Percentiles rank a stretch among this genome's conserved stretches.
phyloP scores from a whole-genome alignment of 2,888 invertebrate genomes.

The Microctonus brassicae region DNA sequence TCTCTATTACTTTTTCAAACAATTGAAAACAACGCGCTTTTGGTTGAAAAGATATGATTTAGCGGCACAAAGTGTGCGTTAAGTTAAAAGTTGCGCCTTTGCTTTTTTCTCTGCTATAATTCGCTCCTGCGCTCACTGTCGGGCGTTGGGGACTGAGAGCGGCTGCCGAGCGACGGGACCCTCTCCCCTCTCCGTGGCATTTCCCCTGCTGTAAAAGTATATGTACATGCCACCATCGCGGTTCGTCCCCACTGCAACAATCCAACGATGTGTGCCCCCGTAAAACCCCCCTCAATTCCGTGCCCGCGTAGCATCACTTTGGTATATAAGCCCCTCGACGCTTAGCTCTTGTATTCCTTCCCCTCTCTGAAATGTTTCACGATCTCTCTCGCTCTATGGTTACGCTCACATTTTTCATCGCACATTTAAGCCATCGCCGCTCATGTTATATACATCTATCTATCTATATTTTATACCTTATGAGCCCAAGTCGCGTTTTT shows the following conservation, averaged over 20 bases:
- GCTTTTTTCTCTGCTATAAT: slow-evolving; percentile 18
- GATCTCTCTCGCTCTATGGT: not conserved
- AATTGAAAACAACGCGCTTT: slow-evolving; percentile 31
- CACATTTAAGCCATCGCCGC: not conserved
- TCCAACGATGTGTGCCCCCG: slow-evolving; percentile 21
- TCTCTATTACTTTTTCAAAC: too few relatives aligned
- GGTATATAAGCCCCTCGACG: slow-evolving; percentile 22
- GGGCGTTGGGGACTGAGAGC: slow-evolving; percentile 56
- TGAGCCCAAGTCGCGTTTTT: slow-evolving; percentile 24
- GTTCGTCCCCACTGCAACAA: not conserved
- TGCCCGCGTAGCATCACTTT: slow-evolving; percentile 33
- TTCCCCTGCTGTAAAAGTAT: slow-evolving; percentile 14
- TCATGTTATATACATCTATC: not conserved
- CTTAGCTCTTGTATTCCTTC: too few relatives aligned
- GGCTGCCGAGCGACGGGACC: slow-evolving; percentile 51
- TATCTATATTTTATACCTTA: not conserved
- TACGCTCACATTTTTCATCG: not conserved
- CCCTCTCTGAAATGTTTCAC: too few relatives aligned
- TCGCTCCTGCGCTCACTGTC: slow-evolving; percentile 50
- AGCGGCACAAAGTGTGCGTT: not conserved
- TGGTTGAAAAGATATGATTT: slow-evolving; percentile 29
- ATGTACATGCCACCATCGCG: slow-evolving; percentile 21
- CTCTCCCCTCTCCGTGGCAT: slow-evolving; percentile 43
- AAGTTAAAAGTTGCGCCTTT: not conserved
- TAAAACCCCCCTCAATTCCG: slow-evolving; percentile 13